Evolutionary conservation across 2,797 vertebrate genomes (phyloP).

Genomic region (Cossypha polioptera): DNA sequence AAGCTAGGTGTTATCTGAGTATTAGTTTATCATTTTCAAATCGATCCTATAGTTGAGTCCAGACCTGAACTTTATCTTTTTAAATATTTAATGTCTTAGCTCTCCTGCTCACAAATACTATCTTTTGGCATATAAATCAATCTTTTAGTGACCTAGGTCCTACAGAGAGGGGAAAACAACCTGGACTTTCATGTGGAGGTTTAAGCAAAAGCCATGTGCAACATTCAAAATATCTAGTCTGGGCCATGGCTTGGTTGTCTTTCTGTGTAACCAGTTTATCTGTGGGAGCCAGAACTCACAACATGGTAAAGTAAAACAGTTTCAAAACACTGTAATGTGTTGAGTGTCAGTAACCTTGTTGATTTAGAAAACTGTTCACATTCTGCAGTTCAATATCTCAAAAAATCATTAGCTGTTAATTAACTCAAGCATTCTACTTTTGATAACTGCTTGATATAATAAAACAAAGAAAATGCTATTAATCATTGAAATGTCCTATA

Average conservation of each 20-base stretch:
- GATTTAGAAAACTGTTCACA: background rate
- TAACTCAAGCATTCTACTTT: background rate
- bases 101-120: background rate
- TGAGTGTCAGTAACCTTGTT: background rate
- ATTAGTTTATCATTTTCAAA: background rate
- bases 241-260: background rate
- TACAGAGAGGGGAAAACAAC: fast-evolving
- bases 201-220: background rate
- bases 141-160: background rate
- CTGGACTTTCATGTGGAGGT: fast-evolving
- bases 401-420: conserved; percentile 21
- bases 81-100: background rate
- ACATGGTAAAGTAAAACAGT: background rate
- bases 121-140: background rate
- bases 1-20: background rate
- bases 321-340: background rate
- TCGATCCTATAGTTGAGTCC: background rate
- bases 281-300: background rate
- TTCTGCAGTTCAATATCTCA: background rate
- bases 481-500: background rate
- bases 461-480: conserved; percentile 23
- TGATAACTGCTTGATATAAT: background rate
- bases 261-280: background rate
- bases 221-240: background rate
- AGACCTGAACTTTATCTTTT: background rate